phyloP scores from a whole-genome alignment of 2,888 invertebrate species.

The Linnaemya vulpina region DNA sequence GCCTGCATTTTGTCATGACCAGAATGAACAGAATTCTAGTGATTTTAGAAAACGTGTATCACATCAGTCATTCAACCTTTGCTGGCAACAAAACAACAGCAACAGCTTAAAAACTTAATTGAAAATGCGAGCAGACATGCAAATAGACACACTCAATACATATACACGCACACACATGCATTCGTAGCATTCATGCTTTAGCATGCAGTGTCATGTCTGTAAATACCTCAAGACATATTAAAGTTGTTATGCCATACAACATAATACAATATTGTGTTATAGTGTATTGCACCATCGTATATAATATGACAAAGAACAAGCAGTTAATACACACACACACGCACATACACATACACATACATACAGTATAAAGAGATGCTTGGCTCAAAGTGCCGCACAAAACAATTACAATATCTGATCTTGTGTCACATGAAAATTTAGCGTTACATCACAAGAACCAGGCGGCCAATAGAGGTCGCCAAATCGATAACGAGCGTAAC shows the following conservation, averaged over 20 bases:
- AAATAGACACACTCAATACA: conserved; percentile 23
- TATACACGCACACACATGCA: neutral
- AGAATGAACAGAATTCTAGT: neutral
- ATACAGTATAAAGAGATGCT: too few species aligned
- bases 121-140: conserved; percentile 53
- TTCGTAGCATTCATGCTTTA: conserved; percentile 9
- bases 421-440: too few species aligned
- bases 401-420: neutral
- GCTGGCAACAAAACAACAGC: conserved; percentile 24
- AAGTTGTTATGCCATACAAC: conserved; percentile 31
- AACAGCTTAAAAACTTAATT: conserved; percentile 65
- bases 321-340: neutral
- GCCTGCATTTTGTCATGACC: neutral
- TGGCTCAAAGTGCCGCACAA: neutral
- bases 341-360: neutral
- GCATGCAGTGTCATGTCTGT: conserved; percentile 42
- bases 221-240: conserved; percentile 64
- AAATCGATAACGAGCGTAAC: too few species aligned
- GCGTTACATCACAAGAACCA: too few species aligned
- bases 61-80: conserved; percentile 15
- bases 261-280: conserved; percentile 30
- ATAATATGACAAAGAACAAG: neutral
- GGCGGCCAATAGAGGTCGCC: too few species aligned
- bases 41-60: neutral
- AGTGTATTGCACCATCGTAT: neutral